These are phyloP conservation scores for Pholis gunnellus DNA, from an alignment of 2,113 vertebrate species.

Conservation along the genomic window DNA sequence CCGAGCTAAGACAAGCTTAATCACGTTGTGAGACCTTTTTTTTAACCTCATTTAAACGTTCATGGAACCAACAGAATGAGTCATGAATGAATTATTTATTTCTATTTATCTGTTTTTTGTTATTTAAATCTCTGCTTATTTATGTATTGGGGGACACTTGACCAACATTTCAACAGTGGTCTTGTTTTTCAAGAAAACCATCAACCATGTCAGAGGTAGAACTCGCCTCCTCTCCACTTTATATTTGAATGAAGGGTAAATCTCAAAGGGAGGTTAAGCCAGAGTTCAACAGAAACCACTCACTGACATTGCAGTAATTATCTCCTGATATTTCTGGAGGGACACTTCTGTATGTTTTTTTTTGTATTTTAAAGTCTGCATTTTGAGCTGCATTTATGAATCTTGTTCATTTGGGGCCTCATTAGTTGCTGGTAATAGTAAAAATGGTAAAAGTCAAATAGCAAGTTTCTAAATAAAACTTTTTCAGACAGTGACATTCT, in stretches of 20 bases:
- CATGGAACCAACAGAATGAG: neutral
- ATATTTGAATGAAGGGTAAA: neutral
- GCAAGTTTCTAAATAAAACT: slow-evolving; percentile 10
- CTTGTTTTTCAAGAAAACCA: slow-evolving; percentile 18
- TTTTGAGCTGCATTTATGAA: slow-evolving; percentile 8
- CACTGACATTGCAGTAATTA: slow-evolving; percentile 20
- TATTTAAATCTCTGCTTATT: neutral
- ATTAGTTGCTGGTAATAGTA: slow-evolving; percentile 35
- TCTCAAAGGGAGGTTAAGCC: neutral
- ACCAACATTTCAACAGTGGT: slow-evolving; percentile 5
- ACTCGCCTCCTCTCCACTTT: neutral
- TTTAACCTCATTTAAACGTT: neutral
- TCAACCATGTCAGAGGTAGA: neutral
- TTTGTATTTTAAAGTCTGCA: neutral
- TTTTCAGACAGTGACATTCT: neutral
- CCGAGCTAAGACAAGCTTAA: neutral
- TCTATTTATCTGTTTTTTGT: neutral
- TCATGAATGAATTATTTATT: neutral
- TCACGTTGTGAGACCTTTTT: neutral
- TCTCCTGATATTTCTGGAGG: neutral
- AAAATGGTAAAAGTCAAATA: slow-evolving; percentile 23
- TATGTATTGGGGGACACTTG: neutral
- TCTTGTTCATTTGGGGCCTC: slow-evolving; percentile 40
- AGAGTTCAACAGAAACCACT: neutral
- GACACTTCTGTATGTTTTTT: neutral